Conservation (phyloP, 2,797 vertebrate genomes). For the Hydrophis major region DNA sequence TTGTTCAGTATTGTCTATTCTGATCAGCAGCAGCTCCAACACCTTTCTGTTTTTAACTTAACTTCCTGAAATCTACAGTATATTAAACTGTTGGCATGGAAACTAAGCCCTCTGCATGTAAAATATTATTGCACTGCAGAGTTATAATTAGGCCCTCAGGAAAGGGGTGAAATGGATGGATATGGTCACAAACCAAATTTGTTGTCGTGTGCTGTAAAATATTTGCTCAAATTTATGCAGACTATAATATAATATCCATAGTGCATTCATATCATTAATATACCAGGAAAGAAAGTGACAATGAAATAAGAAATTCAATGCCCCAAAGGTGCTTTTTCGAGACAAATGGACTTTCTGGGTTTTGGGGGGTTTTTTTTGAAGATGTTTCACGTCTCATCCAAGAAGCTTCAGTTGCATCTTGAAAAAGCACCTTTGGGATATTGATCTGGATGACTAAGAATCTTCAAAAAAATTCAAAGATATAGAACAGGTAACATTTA, state of each 20-base stretch:
- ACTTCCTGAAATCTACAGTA: neutral
- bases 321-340: too few species aligned
- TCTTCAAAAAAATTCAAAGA: neutral
- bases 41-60: neutral
- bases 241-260: neutral
- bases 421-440: too few species aligned
- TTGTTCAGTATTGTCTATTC: neutral
- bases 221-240: neutral
- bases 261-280: neutral
- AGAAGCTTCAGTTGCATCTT: too few species aligned
- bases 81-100: neutral
- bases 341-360: too few species aligned
- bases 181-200: neutral
- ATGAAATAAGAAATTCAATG: neutral
- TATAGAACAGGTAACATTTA: neutral
- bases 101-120: neutral
- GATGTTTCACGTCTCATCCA: too few species aligned
- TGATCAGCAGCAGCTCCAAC: neutral
- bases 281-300: neutral
- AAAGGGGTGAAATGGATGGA: neutral
- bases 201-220: neutral
- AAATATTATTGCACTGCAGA: neutral
- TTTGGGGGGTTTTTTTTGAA: too few species aligned
- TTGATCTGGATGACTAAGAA: too few species aligned
- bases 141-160: neutral